Evolutionary conservation across 2,113 vertebrate species (phyloP).

Genomic region (Raja brachyura): DNA sequence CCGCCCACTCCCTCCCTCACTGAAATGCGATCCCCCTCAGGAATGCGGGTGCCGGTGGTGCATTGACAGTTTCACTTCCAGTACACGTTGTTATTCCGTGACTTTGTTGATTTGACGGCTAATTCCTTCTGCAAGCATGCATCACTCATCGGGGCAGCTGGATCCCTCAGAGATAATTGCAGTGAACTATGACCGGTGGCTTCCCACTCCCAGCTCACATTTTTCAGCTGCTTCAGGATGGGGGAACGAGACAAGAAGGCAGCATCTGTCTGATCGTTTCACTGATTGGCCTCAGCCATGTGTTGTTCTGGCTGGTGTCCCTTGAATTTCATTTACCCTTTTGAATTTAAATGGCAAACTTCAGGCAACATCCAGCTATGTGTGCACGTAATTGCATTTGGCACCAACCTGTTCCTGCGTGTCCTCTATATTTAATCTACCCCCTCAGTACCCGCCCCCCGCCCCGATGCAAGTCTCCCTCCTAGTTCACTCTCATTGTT

Average conservation of each 20-base stretch:
- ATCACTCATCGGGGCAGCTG: background rate
- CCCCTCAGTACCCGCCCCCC: background rate
- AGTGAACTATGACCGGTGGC: constrained; percentile 1
- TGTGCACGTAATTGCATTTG: background rate
- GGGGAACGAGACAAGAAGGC: background rate
- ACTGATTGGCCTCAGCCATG: background rate
- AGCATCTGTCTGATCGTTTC: background rate
- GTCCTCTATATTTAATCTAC: background rate
- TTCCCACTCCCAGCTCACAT: background rate
- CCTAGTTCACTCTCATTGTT: too few species aligned
- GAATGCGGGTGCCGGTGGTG: background rate
- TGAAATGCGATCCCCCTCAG: background rate
- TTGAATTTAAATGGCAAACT: background rate
- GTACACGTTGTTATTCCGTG: background rate
- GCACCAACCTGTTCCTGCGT: background rate
- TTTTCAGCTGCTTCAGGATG: constrained; percentile 16
- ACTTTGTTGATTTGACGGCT: background rate
- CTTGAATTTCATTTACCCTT: background rate
- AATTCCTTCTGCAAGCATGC: background rate
- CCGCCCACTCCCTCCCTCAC: background rate
- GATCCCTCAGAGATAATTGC: constrained; percentile 4
- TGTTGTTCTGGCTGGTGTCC: background rate
- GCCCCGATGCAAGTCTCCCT: background rate
- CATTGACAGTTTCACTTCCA: background rate
- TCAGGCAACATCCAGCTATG: background rate